Percentiles rank a stretch among this genome's conserved stretches.
Conservation (phyloP, 2,888 invertebrate genomes). For the Hydraecia micacea region DNA sequence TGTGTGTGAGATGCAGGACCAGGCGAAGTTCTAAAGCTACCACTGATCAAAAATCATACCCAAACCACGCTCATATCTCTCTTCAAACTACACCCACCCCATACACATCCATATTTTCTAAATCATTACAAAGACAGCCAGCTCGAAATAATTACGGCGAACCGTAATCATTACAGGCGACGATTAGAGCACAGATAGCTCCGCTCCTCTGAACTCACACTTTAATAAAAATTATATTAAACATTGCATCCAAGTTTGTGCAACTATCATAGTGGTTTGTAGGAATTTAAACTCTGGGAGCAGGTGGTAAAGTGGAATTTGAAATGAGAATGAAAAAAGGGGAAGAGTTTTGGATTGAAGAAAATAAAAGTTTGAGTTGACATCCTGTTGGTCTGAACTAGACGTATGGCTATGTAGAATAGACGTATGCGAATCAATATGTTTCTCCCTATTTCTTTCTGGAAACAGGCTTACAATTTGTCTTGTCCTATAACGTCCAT, state of each 20-base stretch:
- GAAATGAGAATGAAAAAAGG: neutral
- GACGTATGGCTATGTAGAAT: neutral
- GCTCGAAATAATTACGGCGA: constrained; percentile 88
- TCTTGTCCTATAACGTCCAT: neutral
- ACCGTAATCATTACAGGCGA: constrained; percentile 87
- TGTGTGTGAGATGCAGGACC: neutral
- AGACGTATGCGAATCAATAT: neutral
- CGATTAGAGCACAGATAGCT: constrained; percentile 87
- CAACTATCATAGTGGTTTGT: constrained; percentile 50
- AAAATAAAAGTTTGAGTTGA: constrained; percentile 41
- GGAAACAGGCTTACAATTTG: neutral
- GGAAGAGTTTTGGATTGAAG: constrained; percentile 35
- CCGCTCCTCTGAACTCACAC: constrained; percentile 85
- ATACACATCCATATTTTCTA: constrained; percentile 70
- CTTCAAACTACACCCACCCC: constrained; percentile 3
- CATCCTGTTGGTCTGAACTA: constrained; percentile 26
- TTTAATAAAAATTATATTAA: constrained; percentile 89
- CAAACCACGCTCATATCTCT: constrained; percentile 23
- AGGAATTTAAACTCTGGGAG: constrained; percentile 24
- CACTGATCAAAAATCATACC: neutral
- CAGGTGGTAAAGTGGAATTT: constrained; percentile 4
- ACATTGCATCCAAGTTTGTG: constrained; percentile 78
- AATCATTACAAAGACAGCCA: constrained; percentile 67
- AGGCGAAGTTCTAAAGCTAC: neutral
- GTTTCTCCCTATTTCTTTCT: neutral